phyloP scores from a whole-genome alignment of 2,113 vertebrate species.

The Anolis sagrei region DNA sequence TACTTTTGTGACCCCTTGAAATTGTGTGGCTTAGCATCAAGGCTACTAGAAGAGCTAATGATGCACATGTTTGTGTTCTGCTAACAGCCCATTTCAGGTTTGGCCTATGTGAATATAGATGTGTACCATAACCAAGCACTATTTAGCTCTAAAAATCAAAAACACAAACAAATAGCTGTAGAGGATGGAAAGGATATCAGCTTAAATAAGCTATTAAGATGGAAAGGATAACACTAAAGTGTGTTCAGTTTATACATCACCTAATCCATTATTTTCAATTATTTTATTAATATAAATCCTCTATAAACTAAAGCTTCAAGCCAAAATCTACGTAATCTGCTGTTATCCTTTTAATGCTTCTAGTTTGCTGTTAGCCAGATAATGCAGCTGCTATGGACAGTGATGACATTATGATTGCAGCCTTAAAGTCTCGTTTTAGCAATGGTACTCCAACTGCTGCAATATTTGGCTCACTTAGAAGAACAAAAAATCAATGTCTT shows the following conservation, averaged over 20 bases:
- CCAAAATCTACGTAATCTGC: neutral
- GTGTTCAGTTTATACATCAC: neutral
- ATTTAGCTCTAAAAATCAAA: rapidly evolving
- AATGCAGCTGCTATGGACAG: neutral
- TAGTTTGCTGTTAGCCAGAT: no score
- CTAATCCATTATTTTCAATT: neutral
- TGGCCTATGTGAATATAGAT: no score
- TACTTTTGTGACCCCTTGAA: constrained; percentile 43
- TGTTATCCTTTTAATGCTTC: neutral
- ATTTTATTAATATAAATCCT: neutral
- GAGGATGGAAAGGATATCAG: neutral
- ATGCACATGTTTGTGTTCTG: constrained; percentile 37
- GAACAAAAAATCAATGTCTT: constrained; percentile 13
- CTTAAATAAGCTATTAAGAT: neutral
- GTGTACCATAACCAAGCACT: neutral
- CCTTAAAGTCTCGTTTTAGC: neutral
- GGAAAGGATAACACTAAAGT: neutral
- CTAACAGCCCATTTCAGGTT: constrained; percentile 30
- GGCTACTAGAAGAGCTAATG: constrained; percentile 32
- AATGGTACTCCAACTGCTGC: neutral
- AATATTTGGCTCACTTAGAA: neutral
- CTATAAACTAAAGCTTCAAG: neutral
- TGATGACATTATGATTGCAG: neutral
- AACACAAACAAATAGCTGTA: constrained; percentile 22
- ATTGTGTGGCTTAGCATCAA: constrained; percentile 37